Base-by-base conservation (phyloP, 2,797 vertebrate genomes). In the Bryconaethiops microstoma region DNA sequence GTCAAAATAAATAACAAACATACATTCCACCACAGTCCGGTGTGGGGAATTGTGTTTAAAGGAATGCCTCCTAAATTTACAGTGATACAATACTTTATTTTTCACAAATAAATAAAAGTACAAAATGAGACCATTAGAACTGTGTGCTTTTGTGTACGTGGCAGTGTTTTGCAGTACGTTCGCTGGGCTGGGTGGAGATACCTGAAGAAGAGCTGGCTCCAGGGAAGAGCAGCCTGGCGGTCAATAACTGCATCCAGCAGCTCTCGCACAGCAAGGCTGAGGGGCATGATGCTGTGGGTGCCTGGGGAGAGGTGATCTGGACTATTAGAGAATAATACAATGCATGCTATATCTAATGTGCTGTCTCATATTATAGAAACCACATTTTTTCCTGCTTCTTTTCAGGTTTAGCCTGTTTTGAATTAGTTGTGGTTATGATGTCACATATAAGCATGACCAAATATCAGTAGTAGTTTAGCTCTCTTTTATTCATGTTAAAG, bases 221-320 rank as follows among this genome's bases (percentile, higher is more conserved):
- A 0, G 97, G 97, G 16, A 97, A 97, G 88, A 98, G 97, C 92
- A 98, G 97, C 87, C 95, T 99, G 0, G 96, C 95, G 0, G 96
- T 99, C 86, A 99, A 97, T 88, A 97, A 99, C 81, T 97, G 97
- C 87, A 99, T 99, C 92, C 97, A 98, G 90, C 97, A 98, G 91
- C 94, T 99, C 88, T 96, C 97, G 76, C 94, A 96, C 90, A 94
- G 92, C 89, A 92, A 89, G 69, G 91, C 91, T 0, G 92, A 89
- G 82, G 93, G 91, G 79, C 94, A 91, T 79, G 94, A 94, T 21
- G 88, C 91, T 12, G 89, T 85, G 0, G 94, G 94, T 6, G 92
- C 94, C 78, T 93, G 88, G 90, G 95, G 95, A 5, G 96, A 98
- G 95, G 97, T 99, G 85, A 92, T 25, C 29, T 2, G n/a, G 0